Evolutionary conservation across 2,888 invertebrate genomes (phyloP).

Genomic region (Caenorhabditis sinica): DNA sequence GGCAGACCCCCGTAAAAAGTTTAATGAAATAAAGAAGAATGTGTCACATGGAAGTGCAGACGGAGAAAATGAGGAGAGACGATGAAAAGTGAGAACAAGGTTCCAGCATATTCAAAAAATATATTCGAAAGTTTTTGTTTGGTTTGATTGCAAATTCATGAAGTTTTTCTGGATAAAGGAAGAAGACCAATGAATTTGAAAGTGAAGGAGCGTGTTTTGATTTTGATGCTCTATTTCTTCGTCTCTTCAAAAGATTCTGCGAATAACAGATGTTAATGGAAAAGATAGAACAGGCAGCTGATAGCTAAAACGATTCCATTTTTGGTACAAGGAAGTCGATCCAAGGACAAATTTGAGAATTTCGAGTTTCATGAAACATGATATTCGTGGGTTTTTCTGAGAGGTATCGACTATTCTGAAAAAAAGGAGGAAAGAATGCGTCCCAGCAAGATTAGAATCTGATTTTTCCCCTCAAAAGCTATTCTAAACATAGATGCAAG

Average conservation of each 20-base stretch:
- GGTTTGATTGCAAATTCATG: conserved; percentile 23
- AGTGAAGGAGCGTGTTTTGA: conserved; percentile 17
- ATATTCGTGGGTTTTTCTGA: conserved; percentile 6
- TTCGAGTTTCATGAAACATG: conserved; percentile 7
- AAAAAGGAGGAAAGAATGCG: background rate
- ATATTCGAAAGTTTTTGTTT: conserved; percentile 11
- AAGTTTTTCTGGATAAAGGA: background rate
- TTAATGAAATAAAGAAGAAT: conserved; percentile 35
- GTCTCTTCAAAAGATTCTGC: background rate
- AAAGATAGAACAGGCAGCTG: background rate
- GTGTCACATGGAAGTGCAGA: background rate
- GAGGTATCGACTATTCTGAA: background rate
- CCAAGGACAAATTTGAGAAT: background rate
- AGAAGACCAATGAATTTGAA: conserved; percentile 26
- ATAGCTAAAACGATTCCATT: background rate
- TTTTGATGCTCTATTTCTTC: background rate
- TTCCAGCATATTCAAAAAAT: background rate
- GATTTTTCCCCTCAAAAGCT: background rate
- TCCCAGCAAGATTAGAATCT: conserved; percentile 4
- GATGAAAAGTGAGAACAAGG: background rate
- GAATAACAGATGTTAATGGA: background rate
- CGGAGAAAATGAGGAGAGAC: background rate
- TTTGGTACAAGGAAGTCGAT: background rate
- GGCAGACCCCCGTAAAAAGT: conserved; percentile 6
- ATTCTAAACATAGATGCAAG: background rate